These are phyloP conservation scores for Apotomis turbidana DNA, from an alignment of 2,888 invertebrate species.

Conservation along the genomic window DNA sequence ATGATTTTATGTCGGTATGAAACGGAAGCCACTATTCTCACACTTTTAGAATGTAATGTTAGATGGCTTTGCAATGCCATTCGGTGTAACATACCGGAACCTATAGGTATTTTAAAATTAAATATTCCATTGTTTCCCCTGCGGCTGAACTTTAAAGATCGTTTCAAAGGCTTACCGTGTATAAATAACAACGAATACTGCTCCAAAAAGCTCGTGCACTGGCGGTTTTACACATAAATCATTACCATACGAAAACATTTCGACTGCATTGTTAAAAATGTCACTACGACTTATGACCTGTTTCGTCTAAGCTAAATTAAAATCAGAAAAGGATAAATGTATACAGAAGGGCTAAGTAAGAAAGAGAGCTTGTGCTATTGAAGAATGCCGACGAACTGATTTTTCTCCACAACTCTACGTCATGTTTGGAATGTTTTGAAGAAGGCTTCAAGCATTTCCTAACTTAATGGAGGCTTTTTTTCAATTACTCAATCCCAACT, in stretches of 20 bases:
- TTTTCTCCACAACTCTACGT: conserved; percentile 42
- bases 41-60: conserved; percentile 14
- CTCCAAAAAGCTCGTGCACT: conserved; percentile 69
- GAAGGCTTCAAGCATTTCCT: conserved; percentile 13
- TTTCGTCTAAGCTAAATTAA: conserved; percentile 78
- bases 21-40: conserved; percentile 36
- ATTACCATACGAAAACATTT: conserved; percentile 83
- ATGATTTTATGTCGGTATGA: conserved; percentile 23
- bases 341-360: conserved; percentile 56
- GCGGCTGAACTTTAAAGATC: conserved; percentile 58
- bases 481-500: background rate
- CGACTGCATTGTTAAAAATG: conserved; percentile 81
- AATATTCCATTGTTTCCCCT: conserved; percentile 67
- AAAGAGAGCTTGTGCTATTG: conserved; percentile 62
- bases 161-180: conserved; percentile 64
- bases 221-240: conserved; percentile 80
- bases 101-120: conserved; percentile 50
- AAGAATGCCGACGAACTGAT: conserved; percentile 70
- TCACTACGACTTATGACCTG: conserved; percentile 82
- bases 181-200: conserved; percentile 68
- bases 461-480: background rate
- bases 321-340: conserved; percentile 64
- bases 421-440: conserved; percentile 39
- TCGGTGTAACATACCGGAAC: conserved; percentile 5
- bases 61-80: conserved; percentile 7